Evolutionary conservation across 2,888 invertebrate species (phyloP), one percentile per base, ranked within the genome.

Genomic region (Spodoptera littoralis): DNA sequence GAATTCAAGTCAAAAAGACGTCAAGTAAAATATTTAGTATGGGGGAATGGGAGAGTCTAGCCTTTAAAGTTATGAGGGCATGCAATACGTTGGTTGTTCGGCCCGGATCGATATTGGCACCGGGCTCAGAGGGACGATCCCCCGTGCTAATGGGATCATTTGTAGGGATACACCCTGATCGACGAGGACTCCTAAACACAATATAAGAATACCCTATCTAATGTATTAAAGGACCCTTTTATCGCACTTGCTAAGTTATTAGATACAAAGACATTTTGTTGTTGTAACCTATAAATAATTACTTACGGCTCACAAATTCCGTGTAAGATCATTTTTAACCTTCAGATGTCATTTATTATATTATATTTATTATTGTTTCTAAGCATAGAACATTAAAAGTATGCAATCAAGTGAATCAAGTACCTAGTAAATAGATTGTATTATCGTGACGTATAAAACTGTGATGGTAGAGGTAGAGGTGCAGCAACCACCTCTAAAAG

Each of bases 141-240:
- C 86, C 77, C 77, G 87, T 84, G 84, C 81, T 88, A 89, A 88
- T 88, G 85, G 87, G 83, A 85, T 87, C 87, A 88, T 88, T 88
- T 87, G 85, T 86, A 88, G 84, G 85, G 84, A 84, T 84, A 84
- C 85, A 83, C 82, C 84, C 84, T 84, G 83, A 77, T 80, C 75
- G 79, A 58, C 71, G 79, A 79, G 81, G 72, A 67, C 79, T 80
- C 73, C 76, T 75, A 76, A 77, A 79, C 75, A 71, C 72, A 72
- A 65, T 64, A 67, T 72, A 69, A 62, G 55, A 51, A 64, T 66
- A 68, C 60, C 61, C 52, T 54, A 59, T 65, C 50, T 54, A 59
- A 65, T 57, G 65, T 52, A 47, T 53, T 54, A 42, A 44, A 46
- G 42, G 13, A 48, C 41, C 44, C 48, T 42, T 8, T 45, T 45